A percentile compares a stretch with the other conserved stretches of the same genome.
phyloP scores from a whole-genome alignment of 2,113 vertebrate species.

The Chlorodrepanis virens region DNA sequence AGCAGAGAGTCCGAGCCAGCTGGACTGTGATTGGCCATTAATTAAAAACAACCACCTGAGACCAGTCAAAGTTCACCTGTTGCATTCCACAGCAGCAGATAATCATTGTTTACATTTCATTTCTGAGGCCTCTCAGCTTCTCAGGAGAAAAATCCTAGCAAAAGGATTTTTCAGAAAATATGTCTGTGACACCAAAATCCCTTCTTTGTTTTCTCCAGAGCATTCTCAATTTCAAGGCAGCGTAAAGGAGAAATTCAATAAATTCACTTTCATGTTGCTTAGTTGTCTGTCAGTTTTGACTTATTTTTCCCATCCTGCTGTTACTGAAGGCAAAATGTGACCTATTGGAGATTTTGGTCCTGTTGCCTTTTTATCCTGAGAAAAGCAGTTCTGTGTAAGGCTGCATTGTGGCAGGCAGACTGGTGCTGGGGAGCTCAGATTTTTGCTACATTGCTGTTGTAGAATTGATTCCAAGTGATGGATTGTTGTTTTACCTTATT shows the following conservation, averaged over 20 bases:
- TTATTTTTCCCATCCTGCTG: neutral
- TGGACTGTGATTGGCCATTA: no score
- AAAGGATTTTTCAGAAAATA: no score
- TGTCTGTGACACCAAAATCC: neutral
- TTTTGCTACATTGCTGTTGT: neutral
- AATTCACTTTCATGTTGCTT: neutral
- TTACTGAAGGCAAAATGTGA: neutral
- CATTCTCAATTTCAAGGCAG: neutral
- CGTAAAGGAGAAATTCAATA: neutral
- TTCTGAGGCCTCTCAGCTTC: no score
- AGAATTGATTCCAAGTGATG: neutral
- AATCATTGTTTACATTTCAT: no score
- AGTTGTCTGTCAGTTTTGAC: neutral
- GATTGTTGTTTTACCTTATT: neutral
- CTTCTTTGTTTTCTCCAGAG: neutral
- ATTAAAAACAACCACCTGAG: no score
- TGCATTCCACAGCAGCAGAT: no score
- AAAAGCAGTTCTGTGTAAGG: conserved; percentile 24
- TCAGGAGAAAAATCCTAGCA: no score
- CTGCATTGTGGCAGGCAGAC: neutral
- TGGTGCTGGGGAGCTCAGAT: neutral
- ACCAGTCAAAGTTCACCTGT: no score
- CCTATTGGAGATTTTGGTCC: neutral
- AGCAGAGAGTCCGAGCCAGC: no score
- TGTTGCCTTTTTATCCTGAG: conserved; percentile 8